Percentiles rank a stretch among this genome's conserved stretches.
phyloP scores from a whole-genome alignment of 2,797 vertebrate species.

The Botia kubotai region DNA sequence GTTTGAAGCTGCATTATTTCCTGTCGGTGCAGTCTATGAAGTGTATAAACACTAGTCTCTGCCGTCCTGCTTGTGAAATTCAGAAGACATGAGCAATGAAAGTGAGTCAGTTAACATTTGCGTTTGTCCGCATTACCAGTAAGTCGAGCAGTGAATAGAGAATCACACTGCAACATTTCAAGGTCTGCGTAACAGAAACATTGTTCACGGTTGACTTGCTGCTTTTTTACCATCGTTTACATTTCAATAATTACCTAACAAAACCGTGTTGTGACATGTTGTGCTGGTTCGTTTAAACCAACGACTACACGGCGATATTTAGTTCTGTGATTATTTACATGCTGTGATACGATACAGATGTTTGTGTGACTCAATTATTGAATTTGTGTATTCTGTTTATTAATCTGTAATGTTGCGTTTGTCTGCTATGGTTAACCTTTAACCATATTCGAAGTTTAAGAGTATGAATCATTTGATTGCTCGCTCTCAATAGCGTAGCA shows the following conservation, averaged over 20 bases:
- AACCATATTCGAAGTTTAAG: neutral
- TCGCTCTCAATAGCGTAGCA: neutral
- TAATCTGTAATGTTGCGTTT: neutral
- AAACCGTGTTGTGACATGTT: neutral
- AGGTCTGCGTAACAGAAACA: neutral
- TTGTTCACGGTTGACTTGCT: neutral
- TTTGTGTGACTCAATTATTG: neutral
- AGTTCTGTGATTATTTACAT: neutral
- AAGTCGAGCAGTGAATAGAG: neutral
- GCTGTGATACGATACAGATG: neutral
- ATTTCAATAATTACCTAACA: neutral
- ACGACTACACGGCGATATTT: neutral
- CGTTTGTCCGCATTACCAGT: neutral
- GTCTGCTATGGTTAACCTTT: too few relatives aligned
- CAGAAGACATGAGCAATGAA: neutral
- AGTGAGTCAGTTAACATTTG: neutral
- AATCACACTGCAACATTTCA: neutral
- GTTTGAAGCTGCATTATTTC: conserved; percentile 31
- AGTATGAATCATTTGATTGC: neutral
- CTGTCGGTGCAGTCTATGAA: conserved; percentile 20
- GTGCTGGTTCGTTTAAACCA: neutral
- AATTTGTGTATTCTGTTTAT: neutral
- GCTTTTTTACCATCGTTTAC: too few relatives aligned
- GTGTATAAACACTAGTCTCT: neutral
- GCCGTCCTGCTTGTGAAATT: neutral